Conservation (phyloP, 2,113 vertebrate species). For the Thamnaconus septentrionalis region DNA sequence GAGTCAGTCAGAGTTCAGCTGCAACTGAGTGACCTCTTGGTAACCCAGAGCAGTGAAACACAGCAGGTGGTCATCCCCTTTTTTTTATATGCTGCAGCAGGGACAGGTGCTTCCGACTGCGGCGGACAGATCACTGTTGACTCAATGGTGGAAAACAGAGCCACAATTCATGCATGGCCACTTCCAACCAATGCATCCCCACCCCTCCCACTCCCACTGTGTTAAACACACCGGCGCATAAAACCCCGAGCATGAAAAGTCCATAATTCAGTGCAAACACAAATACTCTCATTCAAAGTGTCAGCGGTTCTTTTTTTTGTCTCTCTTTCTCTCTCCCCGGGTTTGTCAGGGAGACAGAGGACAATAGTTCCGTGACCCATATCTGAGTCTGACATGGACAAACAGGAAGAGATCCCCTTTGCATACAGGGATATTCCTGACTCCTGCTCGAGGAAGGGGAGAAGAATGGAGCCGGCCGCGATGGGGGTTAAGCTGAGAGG, state of each 20-base stretch:
- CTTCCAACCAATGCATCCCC: background rate
- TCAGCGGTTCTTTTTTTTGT: background rate
- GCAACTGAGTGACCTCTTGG: slow-evolving; percentile 37
- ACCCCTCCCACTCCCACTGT: too few species aligned
- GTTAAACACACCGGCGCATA: too few species aligned
- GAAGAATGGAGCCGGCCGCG: slow-evolving; percentile 21
- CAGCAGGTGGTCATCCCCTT: slow-evolving; percentile 66
- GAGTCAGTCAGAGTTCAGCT: slow-evolving; percentile 1
- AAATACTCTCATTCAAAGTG: slow-evolving; percentile 38
- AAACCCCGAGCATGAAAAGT: slow-evolving; percentile 23
- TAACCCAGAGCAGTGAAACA: slow-evolving; percentile 43
- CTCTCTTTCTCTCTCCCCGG: background rate
- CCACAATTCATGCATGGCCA: slow-evolving; percentile 46
- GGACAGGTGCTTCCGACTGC: slow-evolving; percentile 68
- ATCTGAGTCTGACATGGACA: slow-evolving; percentile 40
- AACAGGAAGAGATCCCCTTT: slow-evolving; percentile 63
- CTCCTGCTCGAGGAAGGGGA: slow-evolving; percentile 31
- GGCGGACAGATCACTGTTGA: slow-evolving; percentile 40
- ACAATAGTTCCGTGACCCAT: slow-evolving; percentile 53
- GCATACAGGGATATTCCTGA: slow-evolving; percentile 46
- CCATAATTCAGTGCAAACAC: slow-evolving; percentile 40
- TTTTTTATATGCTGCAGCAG: slow-evolving; percentile 24
- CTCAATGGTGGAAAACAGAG: slow-evolving; percentile 51
- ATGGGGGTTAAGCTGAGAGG: background rate
- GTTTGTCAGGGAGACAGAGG: slow-evolving; percentile 38